Base-by-base conservation (phyloP, 2,113 vertebrate genomes). In the Cyprinodon tularosa region DNA sequence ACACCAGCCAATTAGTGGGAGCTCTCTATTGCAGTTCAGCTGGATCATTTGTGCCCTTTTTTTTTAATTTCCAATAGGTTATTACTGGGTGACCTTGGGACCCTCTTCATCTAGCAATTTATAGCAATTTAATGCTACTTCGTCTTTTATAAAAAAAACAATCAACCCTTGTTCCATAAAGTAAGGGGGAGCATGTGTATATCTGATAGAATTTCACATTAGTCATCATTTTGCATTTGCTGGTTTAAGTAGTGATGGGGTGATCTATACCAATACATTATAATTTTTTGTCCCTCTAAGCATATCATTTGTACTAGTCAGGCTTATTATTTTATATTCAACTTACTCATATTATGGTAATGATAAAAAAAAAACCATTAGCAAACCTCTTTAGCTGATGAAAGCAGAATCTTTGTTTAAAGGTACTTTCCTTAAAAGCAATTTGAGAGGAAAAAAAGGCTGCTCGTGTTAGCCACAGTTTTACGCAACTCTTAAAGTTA, bases 1-100 rank as follows among this genome's bases (percentile, higher is more conserved):
- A 57, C 39, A 47, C 38, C 40, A 22, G 84, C 84, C 83, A 86
- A 92, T 89, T 88, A 77, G 78, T 81, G 81, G 69, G 69, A 71
- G 82, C 72, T 88, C 77, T 81, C 71, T 37, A 39, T 64, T 76
- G 73, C 62, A 78, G 71, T 88, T 73, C 60, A 65, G 40, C 29
- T 40, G 40, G 71, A 61, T 72, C 71, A 68, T 81, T 90, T 76
- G 85, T 77, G 69, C 59, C 77, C 36, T 4, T 0, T 4, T 36
- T 62, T 72, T 78, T 72, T 80, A 20, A 79, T 74, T 65, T 61
- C 39, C 72, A 71, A 70, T 90, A 70, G 39, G 45, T 50, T 57
- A 76, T 29, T 13, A 29, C 45, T 37, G 14, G 14, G 3, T 47
- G 40, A 37, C 40, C 57, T 67, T 67, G 66, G 36, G 17, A 50